phyloP scores from a whole-genome alignment of 2,888 invertebrate genomes.

The Deilephila porcellus region DNA sequence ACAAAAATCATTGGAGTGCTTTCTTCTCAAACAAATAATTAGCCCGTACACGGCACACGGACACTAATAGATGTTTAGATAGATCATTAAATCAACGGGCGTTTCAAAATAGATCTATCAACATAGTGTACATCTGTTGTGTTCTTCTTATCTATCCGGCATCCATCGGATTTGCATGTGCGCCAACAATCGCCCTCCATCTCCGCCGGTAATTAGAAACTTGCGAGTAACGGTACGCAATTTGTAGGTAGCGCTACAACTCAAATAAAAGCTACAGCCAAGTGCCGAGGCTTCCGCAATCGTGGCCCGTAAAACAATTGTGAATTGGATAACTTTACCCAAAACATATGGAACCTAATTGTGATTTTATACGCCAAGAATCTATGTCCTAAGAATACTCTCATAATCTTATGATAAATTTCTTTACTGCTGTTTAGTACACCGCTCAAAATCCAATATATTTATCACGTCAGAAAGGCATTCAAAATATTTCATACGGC shows the following conservation, averaged over 20 bases:
- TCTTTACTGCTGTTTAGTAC: not conserved
- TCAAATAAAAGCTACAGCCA: slow-evolving; percentile 48
- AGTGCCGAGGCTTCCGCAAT: slow-evolving; percentile 33
- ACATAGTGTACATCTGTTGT: slow-evolving; percentile 30
- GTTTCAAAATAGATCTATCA: slow-evolving; percentile 27
- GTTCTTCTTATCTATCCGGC: slow-evolving; percentile 54
- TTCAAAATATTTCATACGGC: not conserved
- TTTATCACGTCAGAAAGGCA: not conserved
- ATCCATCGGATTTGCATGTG: slow-evolving; percentile 75
- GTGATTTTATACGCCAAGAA: not conserved
- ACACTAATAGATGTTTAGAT: not conserved
- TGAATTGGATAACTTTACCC: slow-evolving; percentile 2
- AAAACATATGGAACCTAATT: not conserved
- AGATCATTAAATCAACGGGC: slow-evolving; percentile 15
- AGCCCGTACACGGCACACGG: slow-evolving; percentile 28
- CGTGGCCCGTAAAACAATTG: slow-evolving; percentile 1
- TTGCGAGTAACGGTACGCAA: slow-evolving; percentile 73
- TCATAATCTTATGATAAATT: not conserved
- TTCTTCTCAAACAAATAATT: slow-evolving; percentile 56
- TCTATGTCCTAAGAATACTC: not conserved
- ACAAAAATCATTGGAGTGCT: not conserved
- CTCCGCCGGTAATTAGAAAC: slow-evolving; percentile 78
- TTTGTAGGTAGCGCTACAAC: slow-evolving; percentile 61
- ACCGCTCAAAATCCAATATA: not conserved
- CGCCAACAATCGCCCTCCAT: slow-evolving; percentile 76